phyloP scores from a whole-genome alignment of 2,888 invertebrate genomes.

The Cantharis rufa region DNA sequence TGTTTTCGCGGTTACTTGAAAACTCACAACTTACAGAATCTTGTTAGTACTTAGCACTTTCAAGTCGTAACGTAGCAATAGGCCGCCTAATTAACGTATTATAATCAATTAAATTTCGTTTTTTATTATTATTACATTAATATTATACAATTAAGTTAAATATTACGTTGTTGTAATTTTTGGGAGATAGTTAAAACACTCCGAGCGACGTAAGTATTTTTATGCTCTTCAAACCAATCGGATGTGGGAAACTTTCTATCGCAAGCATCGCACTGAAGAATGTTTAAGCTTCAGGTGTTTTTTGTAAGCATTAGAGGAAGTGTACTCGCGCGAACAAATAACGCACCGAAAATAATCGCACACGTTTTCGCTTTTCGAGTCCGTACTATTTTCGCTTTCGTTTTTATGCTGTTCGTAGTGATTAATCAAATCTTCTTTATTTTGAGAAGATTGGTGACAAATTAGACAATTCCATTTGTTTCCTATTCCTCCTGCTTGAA shows the following conservation, averaged over 20 bases:
- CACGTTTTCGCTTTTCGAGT: neutral
- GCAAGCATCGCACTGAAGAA: constrained; percentile 16
- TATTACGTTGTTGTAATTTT: too few relatives aligned
- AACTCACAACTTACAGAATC: too few relatives aligned
- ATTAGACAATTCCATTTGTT: constrained; percentile 37
- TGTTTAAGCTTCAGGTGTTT: constrained; percentile 44
- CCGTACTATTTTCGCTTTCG: constrained; percentile 23
- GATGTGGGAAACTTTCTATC: constrained; percentile 11
- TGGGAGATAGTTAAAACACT: too few relatives aligned
- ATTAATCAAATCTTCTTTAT: constrained; percentile 34
- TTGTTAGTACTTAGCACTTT: too few relatives aligned
- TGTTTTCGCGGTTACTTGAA: too few relatives aligned
- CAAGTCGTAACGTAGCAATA: too few relatives aligned
- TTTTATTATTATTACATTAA: too few relatives aligned
- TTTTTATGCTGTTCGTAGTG: constrained; percentile 37
- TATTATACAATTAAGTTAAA: too few relatives aligned
- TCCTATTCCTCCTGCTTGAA: constrained; percentile 9
- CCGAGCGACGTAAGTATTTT: constrained; percentile 47
- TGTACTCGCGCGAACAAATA: constrained; percentile 41
- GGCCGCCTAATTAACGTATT: too few relatives aligned
- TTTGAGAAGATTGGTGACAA: constrained; percentile 27
- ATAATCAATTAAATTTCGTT: too few relatives aligned
- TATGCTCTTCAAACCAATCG: constrained; percentile 36
- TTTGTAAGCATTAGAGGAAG: constrained; percentile 42
- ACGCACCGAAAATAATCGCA: constrained; percentile 38